Percentiles rank a stretch among this genome's conserved stretches.
Evolutionary conservation across 2,888 invertebrate genomes (phyloP).

Genomic region (Troides helena): DNA sequence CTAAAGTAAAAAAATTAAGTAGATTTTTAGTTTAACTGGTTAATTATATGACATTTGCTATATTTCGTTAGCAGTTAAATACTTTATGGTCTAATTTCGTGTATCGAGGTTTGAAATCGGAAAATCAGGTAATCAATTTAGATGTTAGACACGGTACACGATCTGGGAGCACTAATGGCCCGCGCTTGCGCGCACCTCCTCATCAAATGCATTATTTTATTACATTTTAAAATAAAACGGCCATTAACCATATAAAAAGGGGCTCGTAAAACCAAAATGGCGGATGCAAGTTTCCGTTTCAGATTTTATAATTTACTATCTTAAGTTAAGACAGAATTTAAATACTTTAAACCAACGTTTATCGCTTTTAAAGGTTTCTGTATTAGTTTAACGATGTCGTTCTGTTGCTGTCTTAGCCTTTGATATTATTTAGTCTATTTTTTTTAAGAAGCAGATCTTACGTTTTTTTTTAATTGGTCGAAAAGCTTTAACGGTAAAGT

Average conservation of each 20-base stretch:
- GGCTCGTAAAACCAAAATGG: conserved; percentile 7
- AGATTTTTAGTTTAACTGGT: no score
- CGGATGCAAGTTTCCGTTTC: conserved; percentile 6
- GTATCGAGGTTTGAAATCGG: conserved; percentile 20
- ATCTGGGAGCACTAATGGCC: conserved; percentile 29
- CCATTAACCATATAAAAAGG: conserved; percentile 19
- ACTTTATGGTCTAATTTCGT: conserved; percentile 32
- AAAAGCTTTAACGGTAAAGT: no score
- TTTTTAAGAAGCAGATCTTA: no score
- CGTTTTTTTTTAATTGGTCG: no score
- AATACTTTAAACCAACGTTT: neutral
- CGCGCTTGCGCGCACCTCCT: conserved; percentile 23
- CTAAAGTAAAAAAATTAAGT: no score
- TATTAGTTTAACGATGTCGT: no score
- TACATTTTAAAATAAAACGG: conserved; percentile 19
- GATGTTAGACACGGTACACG: conserved; percentile 32
- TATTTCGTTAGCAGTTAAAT: conserved; percentile 15
- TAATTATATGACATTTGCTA: neutral
- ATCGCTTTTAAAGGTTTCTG: neutral
- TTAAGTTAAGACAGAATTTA: neutral
- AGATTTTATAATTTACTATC: conserved; percentile 10
- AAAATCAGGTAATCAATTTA: conserved; percentile 35
- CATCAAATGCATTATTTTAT: conserved; percentile 21
- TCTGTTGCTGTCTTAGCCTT: no score
- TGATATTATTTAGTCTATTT: no score